phyloP scores from a whole-genome alignment of 2,113 vertebrate species.

The Polypterus senegalus region DNA sequence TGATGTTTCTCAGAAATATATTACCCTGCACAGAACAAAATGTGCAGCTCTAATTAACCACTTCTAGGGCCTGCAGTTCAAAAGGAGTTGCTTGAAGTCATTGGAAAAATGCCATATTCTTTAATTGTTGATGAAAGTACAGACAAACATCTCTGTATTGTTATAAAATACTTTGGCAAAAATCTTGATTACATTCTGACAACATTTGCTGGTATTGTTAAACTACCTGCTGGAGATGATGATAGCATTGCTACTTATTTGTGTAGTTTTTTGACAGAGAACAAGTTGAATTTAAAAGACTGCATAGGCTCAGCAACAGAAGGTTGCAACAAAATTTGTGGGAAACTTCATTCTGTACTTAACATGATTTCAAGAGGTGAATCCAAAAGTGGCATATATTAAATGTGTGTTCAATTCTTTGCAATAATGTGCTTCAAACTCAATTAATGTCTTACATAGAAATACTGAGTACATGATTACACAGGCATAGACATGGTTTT shows the following conservation, averaged over 20 bases:
- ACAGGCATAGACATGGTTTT: background rate
- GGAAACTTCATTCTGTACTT: no score
- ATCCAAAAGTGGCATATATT: background rate
- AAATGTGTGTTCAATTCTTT: background rate
- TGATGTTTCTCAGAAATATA: slow-evolving; percentile 2
- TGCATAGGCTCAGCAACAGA: no score
- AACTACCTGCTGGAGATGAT: no score
- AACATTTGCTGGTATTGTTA: no score
- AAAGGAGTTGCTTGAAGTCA: background rate
- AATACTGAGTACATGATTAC: background rate
- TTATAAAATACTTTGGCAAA: slow-evolving; percentile 4
- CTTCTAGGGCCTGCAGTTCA: background rate
- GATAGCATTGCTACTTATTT: no score
- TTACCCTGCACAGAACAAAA: slow-evolving; percentile 7
- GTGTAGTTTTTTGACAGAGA: no score
- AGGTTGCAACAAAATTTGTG: no score
- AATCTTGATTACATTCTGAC: no score
- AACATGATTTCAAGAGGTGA: background rate
- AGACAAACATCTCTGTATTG: slow-evolving; percentile 3
- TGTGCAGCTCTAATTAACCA: slow-evolving; percentile 9
- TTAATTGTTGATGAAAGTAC: slow-evolving; percentile 9
- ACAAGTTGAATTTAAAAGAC: no score
- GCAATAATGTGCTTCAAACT: background rate
- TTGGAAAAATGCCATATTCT: background rate
- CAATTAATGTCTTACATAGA: background rate